A percentile compares a stretch with the other conserved stretches of the same genome.
phyloP scores from a whole-genome alignment of 2,113 vertebrate genomes.

The Mormoops blainvillei region DNA sequence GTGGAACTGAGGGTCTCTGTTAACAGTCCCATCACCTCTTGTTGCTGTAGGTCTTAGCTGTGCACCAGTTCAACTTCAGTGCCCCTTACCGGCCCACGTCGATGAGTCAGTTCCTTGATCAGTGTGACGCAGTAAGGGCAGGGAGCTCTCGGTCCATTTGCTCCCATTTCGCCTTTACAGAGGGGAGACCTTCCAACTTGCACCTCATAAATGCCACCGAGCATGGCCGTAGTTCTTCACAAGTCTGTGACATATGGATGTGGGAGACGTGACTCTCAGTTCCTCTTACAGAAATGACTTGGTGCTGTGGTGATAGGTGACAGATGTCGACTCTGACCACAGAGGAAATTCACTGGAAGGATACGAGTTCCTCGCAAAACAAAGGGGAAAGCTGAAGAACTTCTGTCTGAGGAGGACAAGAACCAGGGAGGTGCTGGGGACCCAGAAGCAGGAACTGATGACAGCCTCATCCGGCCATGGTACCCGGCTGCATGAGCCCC shows the following conservation, averaged over 20 bases:
- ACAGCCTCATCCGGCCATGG: neutral
- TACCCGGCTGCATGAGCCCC: neutral
- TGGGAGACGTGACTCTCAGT: neutral
- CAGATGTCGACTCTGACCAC: neutral
- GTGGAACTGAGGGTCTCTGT: neutral
- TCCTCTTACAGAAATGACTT: neutral
- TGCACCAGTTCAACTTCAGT: accelerated
- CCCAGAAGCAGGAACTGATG: neutral
- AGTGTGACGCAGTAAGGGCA: neutral
- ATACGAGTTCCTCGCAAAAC: neutral
- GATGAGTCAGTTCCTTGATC: neutral
- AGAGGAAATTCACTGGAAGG: neutral
- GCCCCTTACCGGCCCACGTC: neutral
- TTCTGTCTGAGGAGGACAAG: neutral
- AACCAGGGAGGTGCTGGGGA: neutral
- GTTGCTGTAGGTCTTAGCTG: neutral
- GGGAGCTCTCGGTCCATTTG: accelerated
- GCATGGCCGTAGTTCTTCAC: no score
- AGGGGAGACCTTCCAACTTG: neutral
- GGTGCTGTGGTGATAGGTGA: neutral
- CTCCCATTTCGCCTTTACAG: neutral
- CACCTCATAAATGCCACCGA: accelerated
- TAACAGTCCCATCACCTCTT: neutral
- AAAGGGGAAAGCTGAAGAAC: neutral
- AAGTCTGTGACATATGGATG: neutral